Base-by-base conservation (phyloP, 1,140 invertebrate species). In the Papilio polyxenes region DNA sequence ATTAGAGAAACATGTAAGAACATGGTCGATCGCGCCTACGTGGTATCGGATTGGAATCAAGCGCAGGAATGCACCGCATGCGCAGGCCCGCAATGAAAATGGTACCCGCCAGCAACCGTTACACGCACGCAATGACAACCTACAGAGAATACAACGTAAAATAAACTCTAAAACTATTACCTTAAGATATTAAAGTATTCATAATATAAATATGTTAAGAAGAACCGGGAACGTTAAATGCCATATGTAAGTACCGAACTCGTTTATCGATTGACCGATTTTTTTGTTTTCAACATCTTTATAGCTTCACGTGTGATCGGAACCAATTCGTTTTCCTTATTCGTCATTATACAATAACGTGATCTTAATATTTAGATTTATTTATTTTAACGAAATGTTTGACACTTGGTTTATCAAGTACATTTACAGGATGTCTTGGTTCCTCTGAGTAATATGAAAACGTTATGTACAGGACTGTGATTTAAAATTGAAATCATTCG, bases 231-330 rank as follows among this genome's bases (percentile, higher is more conserved):
- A 49, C 48, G 20, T 77, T 51, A 77, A 77, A 77, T 53, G 48
- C 75, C 75, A 77, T 56, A 77, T 77, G 75, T 49, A 77, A 53
- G 75, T 53, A 77, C 44, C 75, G n/a, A 77, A 51, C 75, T 77
- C 75, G 75, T 77, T 77, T 77, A 56, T 77, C 75, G 75, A 77
- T 77, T 77, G 75, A 77, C 75, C 75, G 75, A 77, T 77, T 77
- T 77, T 77, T 77, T 77, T 77, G 44, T 77, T 75, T 49, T 75
- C 48, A 75, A 77, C 44, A 77, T 77, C 75, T 56, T 77, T 53
- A 77, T 77, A 20, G 48, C 75, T 77, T 31, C 48, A 53, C 48
- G 48, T 77, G 48, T 48, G 44, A 48, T 75, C 40, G 74, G 40
- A 75, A 75, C 62, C 23, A 65, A 65, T 65, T 11, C 10, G 62